Base-by-base conservation (phyloP, 2,113 vertebrate genomes). In the Cheilinus undulatus region DNA sequence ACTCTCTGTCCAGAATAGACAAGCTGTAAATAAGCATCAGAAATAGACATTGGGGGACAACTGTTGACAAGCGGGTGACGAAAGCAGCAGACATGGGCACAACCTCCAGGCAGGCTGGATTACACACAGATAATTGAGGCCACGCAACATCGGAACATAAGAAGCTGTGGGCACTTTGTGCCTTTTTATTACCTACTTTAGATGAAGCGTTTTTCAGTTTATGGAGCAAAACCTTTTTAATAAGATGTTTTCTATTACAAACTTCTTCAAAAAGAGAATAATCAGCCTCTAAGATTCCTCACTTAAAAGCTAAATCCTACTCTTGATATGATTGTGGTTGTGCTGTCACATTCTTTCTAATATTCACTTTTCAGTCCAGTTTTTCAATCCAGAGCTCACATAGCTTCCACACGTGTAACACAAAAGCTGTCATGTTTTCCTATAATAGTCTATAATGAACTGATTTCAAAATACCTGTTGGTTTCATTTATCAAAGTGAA, bases 81-180 rank as follows among this genome's bases (percentile, higher is more conserved):
- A 93, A 95, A 94, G 93, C 87, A 84, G 91, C 89, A 94, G 94
- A 95, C 94, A 93, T 91, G 27, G 83, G 87, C 75, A 75, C 94
- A 95, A 95, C 93, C 94, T 92, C 90, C 88, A 69, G 93, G 93
- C 93, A 93, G 92, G 93, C 94, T 89, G 95, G 94, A 96, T 97
- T 96, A 97, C 94, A 88, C 64, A 28, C 86, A 88, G 85, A 95
- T 96, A 96, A 97, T 96, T 96, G 95, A 95, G 92, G 91, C 92
- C 74, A 62, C 57, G 71, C 69, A 88, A 86, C 51, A 75, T 51
- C 20, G 66, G 51, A 85, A 80, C 80, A 73, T 66, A 50, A 80
- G 83, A 86, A 73, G 50, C 71, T 24, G 5, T 22, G 53, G 54
- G 24, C 70, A 52, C 42, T 54, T 60, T 57, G 27, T 65, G 22